Evolutionary conservation across 2,797 vertebrate genomes (phyloP), one percentile per base, ranked within the genome.

Genomic region (Rhinophrynus dorsalis): DNA sequence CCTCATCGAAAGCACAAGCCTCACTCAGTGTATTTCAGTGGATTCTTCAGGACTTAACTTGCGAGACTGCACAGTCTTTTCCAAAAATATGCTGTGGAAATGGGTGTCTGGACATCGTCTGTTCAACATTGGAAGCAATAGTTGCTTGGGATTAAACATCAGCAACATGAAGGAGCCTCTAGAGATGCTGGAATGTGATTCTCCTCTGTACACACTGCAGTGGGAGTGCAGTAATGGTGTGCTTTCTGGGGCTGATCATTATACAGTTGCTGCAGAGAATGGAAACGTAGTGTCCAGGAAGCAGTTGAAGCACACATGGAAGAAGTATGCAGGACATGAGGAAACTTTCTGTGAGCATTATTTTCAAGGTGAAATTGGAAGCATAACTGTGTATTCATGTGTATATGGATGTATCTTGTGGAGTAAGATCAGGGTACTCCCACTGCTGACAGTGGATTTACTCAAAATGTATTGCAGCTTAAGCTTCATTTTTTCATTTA

Each of bases 41-140:
- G 84, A 86, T 18, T 77, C 76, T 23, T 83, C 75, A 2, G 82
- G 84, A 52, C 82, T 95, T 75, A 84, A 87, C 64, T 76, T 98
- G 76, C 86, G 89, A 76, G 89, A 90, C 73, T 98, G 96, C 0
- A 24, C 81, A 45, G 84, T 60, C 5, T 85, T 89, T 5, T 93
- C 92, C 0, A 76, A 85, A 5, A 37, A 79, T 71, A 94, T 95
- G 94, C 77, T 96, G 3, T 99, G 97, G 97, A 97, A 96, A 85
- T 98, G 96, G 97, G 94, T 93, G 7, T 95, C 95, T 33, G 86
- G 86, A n/a, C 89, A 78, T 55, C 91, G 79, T 5, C 94, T 99
- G 38, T 97, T 94, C 79, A 96, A 97, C 55, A 9, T 95, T 18
- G 94, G 93, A 64, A 86, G 82, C 75, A 90, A 86, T 30, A 78